A percentile compares a stretch with the other conserved stretches of the same genome.
These are phyloP conservation scores for Meganola albula DNA, from an alignment of 2,888 invertebrate genomes.

Conservation along the genomic window DNA sequence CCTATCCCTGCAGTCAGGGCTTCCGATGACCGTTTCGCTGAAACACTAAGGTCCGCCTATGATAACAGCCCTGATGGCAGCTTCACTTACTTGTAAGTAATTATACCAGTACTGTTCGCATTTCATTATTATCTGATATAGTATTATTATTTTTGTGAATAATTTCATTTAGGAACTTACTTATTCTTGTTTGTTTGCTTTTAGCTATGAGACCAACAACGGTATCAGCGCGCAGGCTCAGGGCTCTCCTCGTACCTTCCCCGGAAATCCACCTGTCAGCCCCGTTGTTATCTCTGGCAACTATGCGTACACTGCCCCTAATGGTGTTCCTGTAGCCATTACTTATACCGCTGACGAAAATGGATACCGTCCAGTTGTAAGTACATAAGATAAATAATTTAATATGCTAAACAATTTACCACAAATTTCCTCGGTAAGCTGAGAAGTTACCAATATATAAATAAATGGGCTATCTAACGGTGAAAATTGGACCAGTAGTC, in stretches of 20 bases:
- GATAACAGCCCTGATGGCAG: constrained; percentile 73
- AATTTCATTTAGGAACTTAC: too few species aligned
- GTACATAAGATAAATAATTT: too few species aligned
- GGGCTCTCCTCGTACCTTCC: constrained; percentile 69
- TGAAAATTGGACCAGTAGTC: too few species aligned
- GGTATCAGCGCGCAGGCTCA: constrained; percentile 79
- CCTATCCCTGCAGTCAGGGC: constrained; percentile 15
- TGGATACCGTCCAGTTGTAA: constrained; percentile 80
- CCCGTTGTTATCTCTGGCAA: constrained; percentile 70
- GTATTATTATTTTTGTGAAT: constrained; percentile 6
- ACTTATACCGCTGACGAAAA: constrained; percentile 82
- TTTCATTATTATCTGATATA: too few species aligned
- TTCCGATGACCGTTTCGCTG: constrained; percentile 32
- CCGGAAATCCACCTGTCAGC: constrained; percentile 48
- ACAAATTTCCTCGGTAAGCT: too few species aligned
- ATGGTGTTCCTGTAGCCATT: constrained; percentile 75
- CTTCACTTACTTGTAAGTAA: constrained; percentile 73
- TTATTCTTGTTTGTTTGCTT: too few species aligned
- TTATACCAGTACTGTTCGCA: too few species aligned
- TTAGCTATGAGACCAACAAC: constrained; percentile 79
- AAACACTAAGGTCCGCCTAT: constrained; percentile 54
- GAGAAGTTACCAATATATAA: too few species aligned
- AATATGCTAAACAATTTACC: too few species aligned
- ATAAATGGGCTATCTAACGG: too few species aligned
- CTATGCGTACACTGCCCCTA: constrained; percentile 77